phyloP scores from a whole-genome alignment of 2,797 vertebrate species.

The Epinephelus coioides region DNA sequence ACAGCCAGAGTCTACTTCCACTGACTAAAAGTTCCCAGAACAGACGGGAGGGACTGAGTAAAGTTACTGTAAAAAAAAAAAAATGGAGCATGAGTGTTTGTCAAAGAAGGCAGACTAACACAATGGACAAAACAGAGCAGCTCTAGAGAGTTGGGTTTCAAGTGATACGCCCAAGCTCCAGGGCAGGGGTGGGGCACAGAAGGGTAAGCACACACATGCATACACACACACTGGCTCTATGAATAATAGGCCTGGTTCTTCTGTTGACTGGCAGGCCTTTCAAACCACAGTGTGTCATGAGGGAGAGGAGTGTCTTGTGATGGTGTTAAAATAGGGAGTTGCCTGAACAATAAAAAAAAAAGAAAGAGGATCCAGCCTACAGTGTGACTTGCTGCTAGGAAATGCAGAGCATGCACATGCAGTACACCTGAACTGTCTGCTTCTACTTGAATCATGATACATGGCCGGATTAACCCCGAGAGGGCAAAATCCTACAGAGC shows the following conservation, averaged over 20 bases:
- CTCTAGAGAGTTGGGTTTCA: not conserved
- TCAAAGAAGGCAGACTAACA: too few relatives aligned
- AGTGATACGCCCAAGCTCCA: constrained; percentile 8
- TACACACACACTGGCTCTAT: not conserved
- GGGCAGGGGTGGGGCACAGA: constrained; percentile 13
- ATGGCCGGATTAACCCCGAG: not conserved
- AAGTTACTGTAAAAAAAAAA: too few relatives aligned
- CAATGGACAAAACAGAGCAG: too few relatives aligned
- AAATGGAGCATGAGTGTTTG: too few relatives aligned
- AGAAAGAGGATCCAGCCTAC: not conserved
- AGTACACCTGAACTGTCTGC: not conserved
- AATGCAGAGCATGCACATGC: constrained; percentile 13
- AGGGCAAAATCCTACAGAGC: not conserved
- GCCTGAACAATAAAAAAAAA: not conserved
- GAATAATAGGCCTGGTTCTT: not conserved
- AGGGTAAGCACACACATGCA: not conserved
- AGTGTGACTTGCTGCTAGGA: constrained; percentile 7
- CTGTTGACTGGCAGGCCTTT: not conserved
- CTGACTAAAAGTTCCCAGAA: not conserved
- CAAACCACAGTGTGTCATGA: constrained; percentile 50
- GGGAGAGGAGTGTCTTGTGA: constrained; percentile 14
- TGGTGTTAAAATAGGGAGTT: constrained; percentile 39
- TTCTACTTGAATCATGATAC: too few relatives aligned
- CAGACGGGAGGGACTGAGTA: too few relatives aligned
- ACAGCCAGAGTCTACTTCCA: not conserved